Evolutionary conservation across 2,888 invertebrate genomes (phyloP), one percentile per base, ranked within the genome.

Genomic region (Acleris laterana): DNA sequence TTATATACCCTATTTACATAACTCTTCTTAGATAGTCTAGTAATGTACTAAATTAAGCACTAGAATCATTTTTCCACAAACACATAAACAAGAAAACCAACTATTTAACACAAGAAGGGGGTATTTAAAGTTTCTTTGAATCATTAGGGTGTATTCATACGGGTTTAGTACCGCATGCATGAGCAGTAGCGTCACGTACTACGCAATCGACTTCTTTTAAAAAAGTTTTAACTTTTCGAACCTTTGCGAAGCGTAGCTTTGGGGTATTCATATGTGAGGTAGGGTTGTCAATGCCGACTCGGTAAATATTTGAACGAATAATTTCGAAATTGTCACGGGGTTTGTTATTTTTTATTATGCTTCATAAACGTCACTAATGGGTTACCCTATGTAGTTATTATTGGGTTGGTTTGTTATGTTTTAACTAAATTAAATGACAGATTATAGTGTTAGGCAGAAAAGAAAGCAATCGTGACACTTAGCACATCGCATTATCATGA

Each of bases 191-290:
- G 60, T 65, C 65, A 65, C 65, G 65, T 65, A 32, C 28, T n/a
- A 61, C 60, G 60, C 65, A 65, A 65, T 65, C 65, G 65, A 56
- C 65, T 65, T 65, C 65, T 51, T 65, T 65, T 65, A 61, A 65
- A 65, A 42, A 65, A 65, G 65, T 65, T 65, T 65, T 65, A 61
- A 61, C 60, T 65, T 60, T 60, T 28, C 20, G 49, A 65, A 60
- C 65, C 55, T 61, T 61, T 22, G 55, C 56, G 56, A 51, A 60
- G 60, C 65, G 60, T 44, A 55, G 53, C 59, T 49, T 61, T 56
- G 20, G 55, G 44, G 32, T 55, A 25, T 65, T 61, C 65, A 65
- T 65, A 65, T 65, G 60, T 55, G 50, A 13, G 5, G n/a, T 51
- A 65, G 65, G 65, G 65, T 44, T 65, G 65, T 20, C 50, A 44